These are phyloP conservation scores for Girardia tigrina DNA, from an alignment of 2,888 invertebrate genomes.

Conservation along the genomic window DNA sequence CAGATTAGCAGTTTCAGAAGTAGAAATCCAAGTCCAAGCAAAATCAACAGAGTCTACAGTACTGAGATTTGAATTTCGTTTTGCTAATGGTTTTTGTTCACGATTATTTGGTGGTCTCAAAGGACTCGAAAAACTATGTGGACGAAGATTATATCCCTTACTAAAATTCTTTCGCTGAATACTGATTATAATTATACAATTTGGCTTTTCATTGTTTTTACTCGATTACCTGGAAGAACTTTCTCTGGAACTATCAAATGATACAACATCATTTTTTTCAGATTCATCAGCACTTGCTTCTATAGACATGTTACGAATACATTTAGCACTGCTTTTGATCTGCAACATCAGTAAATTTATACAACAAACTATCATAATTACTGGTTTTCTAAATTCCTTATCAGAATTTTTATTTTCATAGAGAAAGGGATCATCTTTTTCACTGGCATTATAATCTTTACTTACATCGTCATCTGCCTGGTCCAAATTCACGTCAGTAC, in stretches of 20 bases:
- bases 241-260: constrained; percentile 12
- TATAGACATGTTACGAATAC: background rate
- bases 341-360: background rate
- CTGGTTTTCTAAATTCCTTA: background rate
- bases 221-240: background rate
- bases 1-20: constrained; percentile 8
- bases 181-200: background rate
- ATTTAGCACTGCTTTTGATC: background rate
- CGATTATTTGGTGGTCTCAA: background rate
- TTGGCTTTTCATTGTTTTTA: too few species aligned
- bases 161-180: constrained; percentile 5
- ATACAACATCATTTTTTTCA: background rate
- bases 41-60: background rate
- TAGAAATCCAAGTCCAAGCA: constrained; percentile 14
- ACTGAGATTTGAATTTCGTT: background rate
- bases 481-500: constrained; percentile 30
- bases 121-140: constrained; percentile 19
- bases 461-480: constrained; percentile 30
- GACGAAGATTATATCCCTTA: background rate
- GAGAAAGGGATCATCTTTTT: constrained; percentile 32
- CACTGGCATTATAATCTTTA: constrained; percentile 29
- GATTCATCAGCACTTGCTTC: background rate
- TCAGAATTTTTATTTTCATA: background rate
- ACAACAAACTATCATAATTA: background rate
- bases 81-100: background rate